Conservation (phyloP, 2,888 invertebrate species). For the Mayetiola destructor region DNA sequence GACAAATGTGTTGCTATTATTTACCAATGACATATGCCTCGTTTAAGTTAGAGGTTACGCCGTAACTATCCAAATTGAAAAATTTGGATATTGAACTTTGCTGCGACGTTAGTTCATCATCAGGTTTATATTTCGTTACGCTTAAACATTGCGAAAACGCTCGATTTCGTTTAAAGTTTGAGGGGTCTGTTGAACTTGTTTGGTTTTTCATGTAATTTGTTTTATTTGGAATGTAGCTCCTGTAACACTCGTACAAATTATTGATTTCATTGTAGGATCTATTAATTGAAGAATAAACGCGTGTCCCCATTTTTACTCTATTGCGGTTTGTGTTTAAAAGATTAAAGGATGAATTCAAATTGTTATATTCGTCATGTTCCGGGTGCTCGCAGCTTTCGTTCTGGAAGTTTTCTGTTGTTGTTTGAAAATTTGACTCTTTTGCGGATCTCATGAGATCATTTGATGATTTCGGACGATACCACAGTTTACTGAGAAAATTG, state of each 20-base stretch:
- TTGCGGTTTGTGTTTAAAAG: conserved; percentile 39
- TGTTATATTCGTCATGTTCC: conserved; percentile 18
- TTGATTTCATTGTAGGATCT: no score
- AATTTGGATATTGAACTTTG: no score
- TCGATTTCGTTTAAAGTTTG: no score
- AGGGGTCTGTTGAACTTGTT: no score
- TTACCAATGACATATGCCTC: conserved; percentile 21
- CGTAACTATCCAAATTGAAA: conserved; percentile 14
- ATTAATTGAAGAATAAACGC: conserved; percentile 43
- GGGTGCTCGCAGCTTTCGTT: conserved; percentile 60
- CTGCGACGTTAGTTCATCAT: conserved; percentile 17
- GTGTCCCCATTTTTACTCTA: conserved; percentile 61
- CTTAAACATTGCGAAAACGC: no score
- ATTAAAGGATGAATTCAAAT: not conserved
- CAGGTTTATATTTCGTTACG: no score
- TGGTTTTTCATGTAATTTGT: no score
- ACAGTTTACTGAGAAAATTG: no score
- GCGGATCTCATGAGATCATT: no score
- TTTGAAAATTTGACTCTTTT: conserved; percentile 44
- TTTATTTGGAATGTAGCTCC: no score
- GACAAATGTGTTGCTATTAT: conserved; percentile 13
- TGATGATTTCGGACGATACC: no score
- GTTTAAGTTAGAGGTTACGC: conserved; percentile 12
- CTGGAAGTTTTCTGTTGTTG: conserved; percentile 38
- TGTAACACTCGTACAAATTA: no score